Conservation (phyloP, 1,140 invertebrate genomes). For the Brachionus manjavacas region DNA sequence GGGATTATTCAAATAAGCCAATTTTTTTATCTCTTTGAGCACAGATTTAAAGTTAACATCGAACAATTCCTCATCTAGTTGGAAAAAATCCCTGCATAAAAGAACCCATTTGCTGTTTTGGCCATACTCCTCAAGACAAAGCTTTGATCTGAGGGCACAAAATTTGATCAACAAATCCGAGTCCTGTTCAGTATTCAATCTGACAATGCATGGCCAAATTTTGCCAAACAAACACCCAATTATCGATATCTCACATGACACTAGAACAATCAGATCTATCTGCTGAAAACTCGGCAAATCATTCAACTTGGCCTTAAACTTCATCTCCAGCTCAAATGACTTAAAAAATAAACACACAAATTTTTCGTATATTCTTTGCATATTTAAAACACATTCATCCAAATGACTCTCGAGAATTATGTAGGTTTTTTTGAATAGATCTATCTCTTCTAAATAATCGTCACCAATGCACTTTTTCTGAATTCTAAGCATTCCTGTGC, state of each 20-base stretch:
- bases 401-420: slow-evolving; percentile 19
- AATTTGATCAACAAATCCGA: neutral
- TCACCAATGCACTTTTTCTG: neutral
- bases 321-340: neutral
- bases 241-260: neutral
- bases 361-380: neutral
- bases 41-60: slow-evolving; percentile 2
- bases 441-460: slow-evolving; percentile 30
- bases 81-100: neutral
- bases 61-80: neutral
- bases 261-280: neutral
- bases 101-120: neutral
- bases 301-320: neutral
- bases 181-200: neutral
- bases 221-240: neutral
- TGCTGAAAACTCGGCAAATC: neutral
- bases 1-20: neutral
- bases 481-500: neutral
- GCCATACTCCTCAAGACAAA: neutral
- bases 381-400: neutral
- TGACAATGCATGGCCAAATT: neutral
- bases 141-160: neutral
- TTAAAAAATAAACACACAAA: neutral
- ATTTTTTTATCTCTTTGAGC: slow-evolving; percentile 7
- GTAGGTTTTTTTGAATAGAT: slow-evolving; percentile 40